Evolutionary conservation across 2,797 vertebrate genomes (phyloP), one percentile per base, ranked within the genome.

Genomic region (Lepus oiostolus): DNA sequence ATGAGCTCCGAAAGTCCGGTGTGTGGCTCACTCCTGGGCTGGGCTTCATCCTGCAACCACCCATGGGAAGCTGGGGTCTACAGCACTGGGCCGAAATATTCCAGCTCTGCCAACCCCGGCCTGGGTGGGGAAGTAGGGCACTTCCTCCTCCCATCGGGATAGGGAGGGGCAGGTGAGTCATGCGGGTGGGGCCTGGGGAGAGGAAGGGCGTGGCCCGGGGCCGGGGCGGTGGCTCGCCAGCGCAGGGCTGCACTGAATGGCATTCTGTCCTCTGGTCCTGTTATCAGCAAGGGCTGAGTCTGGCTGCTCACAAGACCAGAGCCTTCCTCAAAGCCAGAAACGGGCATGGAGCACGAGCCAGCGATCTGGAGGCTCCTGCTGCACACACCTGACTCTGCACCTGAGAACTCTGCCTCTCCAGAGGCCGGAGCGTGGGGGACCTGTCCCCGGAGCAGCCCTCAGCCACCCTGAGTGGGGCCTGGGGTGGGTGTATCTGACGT

Each of bases 231-330:
- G 19, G 38, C 9, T 11, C 9, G 50, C 24, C 11, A 5, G 19
- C 5, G 21, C 52, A 32, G 82, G 50, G 42, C 26, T 80, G 11
- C 10, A 38, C 38, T 22, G 32, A 35, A 14, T 16, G 28, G n/a
- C 28, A 8, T 83, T 54, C 24, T 32, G 54, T 65, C 3, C 70
- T 70, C 62, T 30, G 7, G 24, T 6, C n/a, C 8, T 30, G 52
- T 68, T 38, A 4, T 42, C n/a, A 14, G 38, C 52, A 42, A 21
- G 5, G 17, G 32, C 21, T 10, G 50, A 38, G 63, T 58, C 10
- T 16, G 12, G 63, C 76, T 82, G 47, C 54, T 86, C n/a, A 21
- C 26, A 21, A 80, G 54, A 89, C 32, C 74, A 67, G 75, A 89
- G 38, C 19, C 7, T 7, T 19, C 24, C 63, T 10, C 28, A n/a